Conservation (phyloP, 2,113 vertebrate genomes). For the Neopipo cinnamomea region DNA sequence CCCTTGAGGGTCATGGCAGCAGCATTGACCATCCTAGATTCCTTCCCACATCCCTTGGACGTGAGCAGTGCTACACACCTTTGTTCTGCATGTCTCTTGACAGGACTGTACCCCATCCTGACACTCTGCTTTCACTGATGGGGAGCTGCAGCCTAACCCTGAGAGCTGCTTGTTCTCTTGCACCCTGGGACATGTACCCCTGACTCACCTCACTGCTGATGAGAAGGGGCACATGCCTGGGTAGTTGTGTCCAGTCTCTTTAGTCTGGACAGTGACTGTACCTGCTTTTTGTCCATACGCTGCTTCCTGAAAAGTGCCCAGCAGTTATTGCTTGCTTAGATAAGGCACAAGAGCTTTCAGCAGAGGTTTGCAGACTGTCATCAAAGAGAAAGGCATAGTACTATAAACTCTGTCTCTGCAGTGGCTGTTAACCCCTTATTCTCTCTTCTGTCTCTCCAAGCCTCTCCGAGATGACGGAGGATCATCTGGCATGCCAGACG, state of each 20-base stretch:
- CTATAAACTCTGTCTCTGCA: background rate
- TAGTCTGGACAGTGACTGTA: background rate
- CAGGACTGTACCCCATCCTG: background rate
- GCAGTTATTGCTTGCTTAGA: background rate
- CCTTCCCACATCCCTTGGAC: background rate
- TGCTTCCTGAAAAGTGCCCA: background rate
- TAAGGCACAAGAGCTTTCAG: background rate
- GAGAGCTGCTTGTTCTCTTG: background rate
- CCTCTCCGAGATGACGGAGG: conserved; percentile 76
- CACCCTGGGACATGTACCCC: fast-evolving
- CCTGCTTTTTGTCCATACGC: background rate
- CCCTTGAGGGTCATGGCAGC: background rate
- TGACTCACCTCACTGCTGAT: background rate
- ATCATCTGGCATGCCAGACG: conserved; percentile 83
- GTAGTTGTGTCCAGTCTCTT: background rate
- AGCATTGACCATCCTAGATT: background rate
- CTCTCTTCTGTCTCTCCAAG: conserved; percentile 57
- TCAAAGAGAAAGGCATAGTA: background rate
- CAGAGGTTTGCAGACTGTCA: background rate
- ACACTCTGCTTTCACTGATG: background rate
- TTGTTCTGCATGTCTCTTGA: background rate
- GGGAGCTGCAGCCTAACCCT: background rate
- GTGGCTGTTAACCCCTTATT: background rate
- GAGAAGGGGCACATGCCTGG: background rate
- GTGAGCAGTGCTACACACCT: background rate